phyloP scores from a whole-genome alignment of 2,888 invertebrate genomes.

The Drosophila stalkeri region DNA sequence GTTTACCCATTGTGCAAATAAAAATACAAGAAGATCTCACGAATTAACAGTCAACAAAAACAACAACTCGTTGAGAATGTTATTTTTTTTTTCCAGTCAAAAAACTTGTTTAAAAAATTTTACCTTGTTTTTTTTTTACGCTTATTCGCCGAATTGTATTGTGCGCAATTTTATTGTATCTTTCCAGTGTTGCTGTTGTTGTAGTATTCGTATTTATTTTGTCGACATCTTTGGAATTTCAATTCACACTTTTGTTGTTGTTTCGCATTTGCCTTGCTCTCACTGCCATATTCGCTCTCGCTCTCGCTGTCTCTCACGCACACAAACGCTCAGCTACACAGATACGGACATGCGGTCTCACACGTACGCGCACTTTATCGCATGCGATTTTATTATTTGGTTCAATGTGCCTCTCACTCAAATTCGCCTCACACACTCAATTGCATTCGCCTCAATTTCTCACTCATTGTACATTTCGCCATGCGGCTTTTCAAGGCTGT shows the following conservation, averaged over 20 bases:
- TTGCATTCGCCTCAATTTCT: slow-evolving; percentile 31
- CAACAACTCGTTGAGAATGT: slow-evolving; percentile 25
- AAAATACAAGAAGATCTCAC: slow-evolving; percentile 24
- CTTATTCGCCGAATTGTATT: slow-evolving; percentile 72
- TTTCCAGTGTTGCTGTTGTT: slow-evolving; percentile 62
- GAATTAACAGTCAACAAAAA: slow-evolving; percentile 36
- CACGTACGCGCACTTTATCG: slow-evolving; percentile 61
- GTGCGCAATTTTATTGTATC: slow-evolving; percentile 74
- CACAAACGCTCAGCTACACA: slow-evolving; percentile 42
- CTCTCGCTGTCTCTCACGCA: slow-evolving; percentile 13
- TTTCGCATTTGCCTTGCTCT: slow-evolving; percentile 47
- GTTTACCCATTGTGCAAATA: background rate
- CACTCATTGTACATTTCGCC: slow-evolving; percentile 38
- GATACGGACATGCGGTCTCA: slow-evolving; percentile 54
- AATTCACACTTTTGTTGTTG: slow-evolving; percentile 82
- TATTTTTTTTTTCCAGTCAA: slow-evolving; percentile 33
- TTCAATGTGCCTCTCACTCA: slow-evolving; percentile 1
- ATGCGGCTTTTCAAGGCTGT: slow-evolving; percentile 61
- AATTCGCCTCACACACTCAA: slow-evolving; percentile 23
- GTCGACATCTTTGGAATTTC: slow-evolving; percentile 83
- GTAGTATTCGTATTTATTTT: slow-evolving; percentile 67
- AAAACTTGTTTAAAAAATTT: slow-evolving; percentile 73
- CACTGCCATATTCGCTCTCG: slow-evolving; percentile 16
- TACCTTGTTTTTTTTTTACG: slow-evolving; percentile 45
- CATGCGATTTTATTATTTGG: slow-evolving; percentile 49